Evolutionary conservation across 2,113 vertebrate species (phyloP), one percentile per base, ranked within the genome.

Genomic region (Zootoca vivipara): DNA sequence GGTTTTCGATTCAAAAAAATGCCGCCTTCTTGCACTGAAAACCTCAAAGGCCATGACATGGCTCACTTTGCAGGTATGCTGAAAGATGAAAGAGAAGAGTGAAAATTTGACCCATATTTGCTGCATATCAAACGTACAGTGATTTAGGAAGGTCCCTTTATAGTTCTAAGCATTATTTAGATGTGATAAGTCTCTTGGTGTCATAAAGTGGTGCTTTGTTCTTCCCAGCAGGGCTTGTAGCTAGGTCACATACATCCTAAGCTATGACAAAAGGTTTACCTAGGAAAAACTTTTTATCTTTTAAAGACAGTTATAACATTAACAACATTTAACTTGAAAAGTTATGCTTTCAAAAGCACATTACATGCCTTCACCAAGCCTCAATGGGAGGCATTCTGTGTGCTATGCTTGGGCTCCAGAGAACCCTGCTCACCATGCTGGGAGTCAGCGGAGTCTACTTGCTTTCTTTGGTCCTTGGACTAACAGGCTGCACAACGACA

Each of bases 71-170:
- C 46, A 62, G 85, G 18, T 56, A 70, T 12, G 46, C 35, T 42
- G 35, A 87, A 82, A 64, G 65, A 79, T 67, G 42, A 72, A 73
- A 82, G 1, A 30, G 58, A 74, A 77, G 56, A 42, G 56, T 33
- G 20, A 56, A 78, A 73, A 74, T 40, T 18, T 16, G 35, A 87
- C 70, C 35, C 28, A 42, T 33, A 74, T 62, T 87, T 64, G 56
- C 56, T 64, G 40, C 35, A 42, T 40, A 81, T 73, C 35, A 82
- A 81, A 82, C 12, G 15, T 81, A n/a, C 38, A 64, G 16, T 40
- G 72, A n/a, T 7, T 75, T 85, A 40, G 16, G 52, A 87, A 73
- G 15, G 40, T 80, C 8, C 67, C n/a, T 87, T 87, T 87, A 80
- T 73, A 40, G 67, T 87, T 82, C 35, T 7, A 73, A 35, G 52